Evolutionary conservation across 2,797 vertebrate species (phyloP).

Genomic region (Nyctalus aviator): DNA sequence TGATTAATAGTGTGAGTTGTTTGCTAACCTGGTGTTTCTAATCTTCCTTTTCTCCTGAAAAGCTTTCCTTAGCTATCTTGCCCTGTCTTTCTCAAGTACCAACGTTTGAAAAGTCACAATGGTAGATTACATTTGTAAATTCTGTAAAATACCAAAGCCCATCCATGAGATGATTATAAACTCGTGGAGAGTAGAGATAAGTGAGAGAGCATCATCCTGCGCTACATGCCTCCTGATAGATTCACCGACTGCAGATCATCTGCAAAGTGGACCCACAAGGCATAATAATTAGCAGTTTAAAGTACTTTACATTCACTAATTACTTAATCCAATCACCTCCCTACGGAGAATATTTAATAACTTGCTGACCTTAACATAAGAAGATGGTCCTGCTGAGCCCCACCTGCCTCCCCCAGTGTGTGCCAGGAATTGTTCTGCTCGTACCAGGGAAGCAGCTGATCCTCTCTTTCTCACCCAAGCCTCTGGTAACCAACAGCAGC

Average conservation of each 20-base stretch:
- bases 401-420: background rate
- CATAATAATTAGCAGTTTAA: conserved; percentile 52
- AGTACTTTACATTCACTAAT: conserved; percentile 62
- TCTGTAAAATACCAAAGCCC: conserved; percentile 52
- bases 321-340: conserved; percentile 62
- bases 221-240: background rate
- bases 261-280: conserved; percentile 56
- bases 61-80: conserved; percentile 51
- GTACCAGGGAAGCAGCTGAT: background rate
- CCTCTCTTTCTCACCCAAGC: background rate
- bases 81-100: conserved; percentile 26
- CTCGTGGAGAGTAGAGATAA: conserved; percentile 26
- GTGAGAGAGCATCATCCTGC: background rate
- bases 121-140: conserved; percentile 67
- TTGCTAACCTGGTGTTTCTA: conserved; percentile 68
- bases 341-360: conserved; percentile 65
- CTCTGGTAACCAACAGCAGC: background rate
- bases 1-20: conserved; percentile 56
- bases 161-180: conserved; percentile 12
- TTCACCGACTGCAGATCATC: background rate
- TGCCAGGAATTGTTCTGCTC: background rate
- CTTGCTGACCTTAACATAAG: conserved; percentile 44
- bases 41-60: conserved; percentile 69
- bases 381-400: conserved; percentile 53
- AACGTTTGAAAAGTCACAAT: conserved; percentile 59